These are phyloP conservation scores for Malaclemys terrapin DNA, from an alignment of 2,113 vertebrate species.

Conservation along the genomic window DNA sequence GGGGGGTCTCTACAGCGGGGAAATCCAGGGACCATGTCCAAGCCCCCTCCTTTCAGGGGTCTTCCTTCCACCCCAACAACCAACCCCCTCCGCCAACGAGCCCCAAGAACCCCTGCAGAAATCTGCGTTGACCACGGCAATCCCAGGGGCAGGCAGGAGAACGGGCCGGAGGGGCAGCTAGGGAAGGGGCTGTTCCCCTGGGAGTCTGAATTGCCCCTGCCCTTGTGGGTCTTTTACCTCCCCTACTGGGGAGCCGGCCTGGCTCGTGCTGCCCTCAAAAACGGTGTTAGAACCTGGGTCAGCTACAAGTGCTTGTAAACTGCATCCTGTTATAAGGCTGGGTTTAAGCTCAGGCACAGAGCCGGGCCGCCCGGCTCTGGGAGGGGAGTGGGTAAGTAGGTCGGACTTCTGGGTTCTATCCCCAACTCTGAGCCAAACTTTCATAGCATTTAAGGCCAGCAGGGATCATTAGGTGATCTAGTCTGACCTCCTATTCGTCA, in stretches of 20 bases:
- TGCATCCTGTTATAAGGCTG: neutral
- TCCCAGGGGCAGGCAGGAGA: neutral
- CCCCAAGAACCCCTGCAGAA: neutral
- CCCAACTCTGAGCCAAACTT: neutral
- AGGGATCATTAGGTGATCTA: too few species aligned
- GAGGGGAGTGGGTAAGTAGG: too few species aligned
- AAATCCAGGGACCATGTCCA: too few species aligned
- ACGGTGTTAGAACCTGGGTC: neutral
- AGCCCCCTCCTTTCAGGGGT: neutral
- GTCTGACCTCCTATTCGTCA: too few species aligned
- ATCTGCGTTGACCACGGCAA: neutral
- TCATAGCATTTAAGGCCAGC: neutral
- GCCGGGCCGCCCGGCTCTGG: neutral
- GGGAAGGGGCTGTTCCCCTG: neutral
- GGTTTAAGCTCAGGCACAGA: neutral
- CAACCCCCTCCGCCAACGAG: neutral
- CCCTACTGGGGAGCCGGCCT: neutral
- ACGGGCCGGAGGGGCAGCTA: too few species aligned
- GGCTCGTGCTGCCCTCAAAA: neutral
- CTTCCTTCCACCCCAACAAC: neutral
- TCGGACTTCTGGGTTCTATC: too few species aligned
- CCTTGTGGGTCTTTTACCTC: neutral
- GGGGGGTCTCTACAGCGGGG: too few species aligned
- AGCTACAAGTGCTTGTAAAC: too few species aligned
- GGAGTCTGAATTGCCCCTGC: too few species aligned